phyloP scores from a whole-genome alignment of 2,113 vertebrate genomes.

The Rhynchomys soricoides region DNA sequence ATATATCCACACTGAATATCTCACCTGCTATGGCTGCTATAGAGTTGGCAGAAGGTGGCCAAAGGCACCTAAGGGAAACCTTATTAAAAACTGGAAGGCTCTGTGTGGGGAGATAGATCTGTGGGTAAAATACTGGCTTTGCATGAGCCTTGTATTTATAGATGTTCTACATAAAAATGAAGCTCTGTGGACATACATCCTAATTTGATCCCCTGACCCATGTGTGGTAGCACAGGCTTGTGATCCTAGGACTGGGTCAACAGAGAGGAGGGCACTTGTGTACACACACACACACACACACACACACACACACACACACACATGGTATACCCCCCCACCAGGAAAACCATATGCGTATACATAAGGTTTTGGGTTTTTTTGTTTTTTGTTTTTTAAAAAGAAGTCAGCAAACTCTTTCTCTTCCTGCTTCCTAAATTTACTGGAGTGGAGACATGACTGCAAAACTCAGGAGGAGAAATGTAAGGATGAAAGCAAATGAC shows the following conservation, averaged over 20 bases:
- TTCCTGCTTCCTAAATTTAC: background rate
- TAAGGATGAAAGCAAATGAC: background rate
- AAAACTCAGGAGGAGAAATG: background rate
- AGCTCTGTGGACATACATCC: no score
- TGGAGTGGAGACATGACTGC: background rate
- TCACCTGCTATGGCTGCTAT: background rate
- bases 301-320: background rate
- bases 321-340: background rate
- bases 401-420: background rate
- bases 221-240: background rate
- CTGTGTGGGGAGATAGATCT: background rate
- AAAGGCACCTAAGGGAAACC: background rate
- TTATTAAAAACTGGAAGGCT: background rate
- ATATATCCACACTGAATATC: background rate
- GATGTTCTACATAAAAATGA: no score
- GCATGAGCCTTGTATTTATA: no score
- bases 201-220: background rate
- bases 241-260: background rate
- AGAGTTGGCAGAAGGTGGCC: background rate
- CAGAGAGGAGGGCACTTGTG: background rate
- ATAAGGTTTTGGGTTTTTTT: background rate
- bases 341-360: no score
- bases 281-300: background rate
- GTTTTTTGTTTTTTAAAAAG: background rate
- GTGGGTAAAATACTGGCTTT: background rate